Evolutionary conservation across 2,888 invertebrate species (phyloP).

Genomic region (Andricus quercusramuli): DNA sequence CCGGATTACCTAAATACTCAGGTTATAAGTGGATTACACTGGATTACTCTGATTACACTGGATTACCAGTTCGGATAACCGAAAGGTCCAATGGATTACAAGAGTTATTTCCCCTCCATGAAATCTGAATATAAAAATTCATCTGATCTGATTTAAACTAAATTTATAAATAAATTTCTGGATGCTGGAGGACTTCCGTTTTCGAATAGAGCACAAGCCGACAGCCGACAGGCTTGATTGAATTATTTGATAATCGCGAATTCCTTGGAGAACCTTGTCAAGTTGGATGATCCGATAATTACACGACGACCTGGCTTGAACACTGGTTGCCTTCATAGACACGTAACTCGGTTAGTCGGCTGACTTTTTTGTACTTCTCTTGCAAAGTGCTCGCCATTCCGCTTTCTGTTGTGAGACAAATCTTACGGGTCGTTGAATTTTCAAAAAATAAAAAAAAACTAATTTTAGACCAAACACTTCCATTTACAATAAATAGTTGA

Average conservation of each 20-base stretch:
- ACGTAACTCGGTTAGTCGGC: conserved; percentile 67
- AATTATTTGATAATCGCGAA: conserved; percentile 62
- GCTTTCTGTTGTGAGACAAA: neutral
- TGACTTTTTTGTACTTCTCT: conserved; percentile 49
- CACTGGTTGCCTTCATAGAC: conserved; percentile 61
- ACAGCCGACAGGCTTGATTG: conserved; percentile 58
- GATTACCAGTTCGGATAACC: too few relatives aligned
- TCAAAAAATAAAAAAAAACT: too few relatives aligned
- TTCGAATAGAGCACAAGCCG: conserved; percentile 49
- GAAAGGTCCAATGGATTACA: too few relatives aligned
- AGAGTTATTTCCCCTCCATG: too few relatives aligned
- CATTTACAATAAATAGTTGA: too few relatives aligned
- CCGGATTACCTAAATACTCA: too few relatives aligned
- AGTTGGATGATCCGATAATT: conserved; percentile 59
- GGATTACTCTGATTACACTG: too few relatives aligned
- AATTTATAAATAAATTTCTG: neutral
- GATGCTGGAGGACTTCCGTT: conserved; percentile 47
- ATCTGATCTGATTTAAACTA: too few relatives aligned
- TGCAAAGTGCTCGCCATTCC: conserved; percentile 43
- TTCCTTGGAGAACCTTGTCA: conserved; percentile 52
- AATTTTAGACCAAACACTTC: too few relatives aligned
- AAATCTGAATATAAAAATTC: too few relatives aligned
- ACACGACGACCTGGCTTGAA: conserved; percentile 57
- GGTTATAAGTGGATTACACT: too few relatives aligned
- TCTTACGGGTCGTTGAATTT: too few relatives aligned